A percentile compares a stretch with the other conserved stretches of the same genome.
Evolutionary conservation across 2,888 invertebrate species (phyloP).

Genomic region (Nephrocerus scutellatus): DNA sequence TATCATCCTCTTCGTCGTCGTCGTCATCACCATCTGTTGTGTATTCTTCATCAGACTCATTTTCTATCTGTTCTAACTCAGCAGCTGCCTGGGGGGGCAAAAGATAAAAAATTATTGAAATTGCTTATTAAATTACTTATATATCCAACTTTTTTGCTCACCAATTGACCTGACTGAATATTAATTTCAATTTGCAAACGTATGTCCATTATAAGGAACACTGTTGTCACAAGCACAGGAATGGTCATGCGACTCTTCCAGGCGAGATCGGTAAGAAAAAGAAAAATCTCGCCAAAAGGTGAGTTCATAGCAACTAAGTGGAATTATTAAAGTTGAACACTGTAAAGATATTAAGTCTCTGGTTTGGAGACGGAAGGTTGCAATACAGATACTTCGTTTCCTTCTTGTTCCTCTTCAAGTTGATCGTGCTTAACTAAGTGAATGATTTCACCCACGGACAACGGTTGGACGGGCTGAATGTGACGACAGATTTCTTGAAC

Average conservation of each 20-base stretch:
- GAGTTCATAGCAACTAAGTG: slow-evolving; percentile 38
- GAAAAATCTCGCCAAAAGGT: slow-evolving; percentile 49
- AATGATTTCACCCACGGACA: slow-evolving; percentile 51
- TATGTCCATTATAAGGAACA: slow-evolving; percentile 60
- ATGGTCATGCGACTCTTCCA: slow-evolving; percentile 64
- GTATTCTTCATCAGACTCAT: slow-evolving; percentile 27
- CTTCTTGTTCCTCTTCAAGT: slow-evolving; percentile 35
- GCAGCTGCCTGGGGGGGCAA: slow-evolving; percentile 32
- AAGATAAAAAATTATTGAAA: background rate
- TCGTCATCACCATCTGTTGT: slow-evolving; percentile 31
- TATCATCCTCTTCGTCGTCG: slow-evolving; percentile 28
- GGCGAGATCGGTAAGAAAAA: slow-evolving; percentile 64
- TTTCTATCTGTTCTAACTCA: slow-evolving; percentile 34
- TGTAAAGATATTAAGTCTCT: slow-evolving; percentile 17
- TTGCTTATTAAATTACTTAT: background rate
- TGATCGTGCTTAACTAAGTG: slow-evolving; percentile 53
- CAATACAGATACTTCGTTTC: slow-evolving; percentile 11
- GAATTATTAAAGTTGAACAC: slow-evolving; percentile 14
- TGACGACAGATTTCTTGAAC: slow-evolving; percentile 46
- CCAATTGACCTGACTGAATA: slow-evolving; percentile 50
- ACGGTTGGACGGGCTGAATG: slow-evolving; percentile 50
- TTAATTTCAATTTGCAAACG: slow-evolving; percentile 63
- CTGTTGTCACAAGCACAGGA: slow-evolving; percentile 59
- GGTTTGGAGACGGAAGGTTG: slow-evolving; percentile 10
- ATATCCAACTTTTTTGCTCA: slow-evolving; percentile 12